Conservation (phyloP, 1,140 invertebrate genomes). For the Gonatopus flavifemur region DNA sequence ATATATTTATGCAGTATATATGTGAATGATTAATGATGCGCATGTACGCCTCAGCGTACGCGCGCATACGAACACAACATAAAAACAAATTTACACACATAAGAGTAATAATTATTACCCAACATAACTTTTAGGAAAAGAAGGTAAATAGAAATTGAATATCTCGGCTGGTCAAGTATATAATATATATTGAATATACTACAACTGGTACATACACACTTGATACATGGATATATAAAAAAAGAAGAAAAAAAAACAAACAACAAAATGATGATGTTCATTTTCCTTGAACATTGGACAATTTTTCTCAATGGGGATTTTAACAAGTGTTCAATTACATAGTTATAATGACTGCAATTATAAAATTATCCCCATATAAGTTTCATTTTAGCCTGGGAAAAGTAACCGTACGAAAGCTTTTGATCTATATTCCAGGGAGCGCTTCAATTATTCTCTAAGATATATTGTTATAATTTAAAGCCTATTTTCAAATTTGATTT, state of each 20-base stretch:
- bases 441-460: slow-evolving; percentile 47
- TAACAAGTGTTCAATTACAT: slow-evolving; percentile 45
- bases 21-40: too few species aligned
- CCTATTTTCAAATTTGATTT: slow-evolving; percentile 54
- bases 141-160: slow-evolving; percentile 20
- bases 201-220: slow-evolving; percentile 18
- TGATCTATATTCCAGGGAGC: slow-evolving; percentile 42
- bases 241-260: slow-evolving; percentile 10
- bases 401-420: slow-evolving; percentile 37
- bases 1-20: too few species aligned
- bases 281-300: slow-evolving; percentile 38
- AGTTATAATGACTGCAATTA: slow-evolving; percentile 42
- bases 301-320: slow-evolving; percentile 38
- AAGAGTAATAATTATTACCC: slow-evolving; percentile 40
- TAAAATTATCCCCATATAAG: slow-evolving; percentile 37
- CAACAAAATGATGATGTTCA: slow-evolving; percentile 35
- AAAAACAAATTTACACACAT: too few species aligned
- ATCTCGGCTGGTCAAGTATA: slow-evolving; percentile 32
- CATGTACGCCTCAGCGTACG: too few species aligned
- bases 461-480: slow-evolving; percentile 51
- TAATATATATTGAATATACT: slow-evolving; percentile 26
- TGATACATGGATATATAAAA: slow-evolving; percentile 18
- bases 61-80: too few species aligned
- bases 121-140: slow-evolving; percentile 30
- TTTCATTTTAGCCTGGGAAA: slow-evolving; percentile 39